Evolutionary conservation across 2,888 invertebrate genomes (phyloP), one percentile per base, ranked within the genome.

Genomic region (Lepetodrilus schrolli): DNA sequence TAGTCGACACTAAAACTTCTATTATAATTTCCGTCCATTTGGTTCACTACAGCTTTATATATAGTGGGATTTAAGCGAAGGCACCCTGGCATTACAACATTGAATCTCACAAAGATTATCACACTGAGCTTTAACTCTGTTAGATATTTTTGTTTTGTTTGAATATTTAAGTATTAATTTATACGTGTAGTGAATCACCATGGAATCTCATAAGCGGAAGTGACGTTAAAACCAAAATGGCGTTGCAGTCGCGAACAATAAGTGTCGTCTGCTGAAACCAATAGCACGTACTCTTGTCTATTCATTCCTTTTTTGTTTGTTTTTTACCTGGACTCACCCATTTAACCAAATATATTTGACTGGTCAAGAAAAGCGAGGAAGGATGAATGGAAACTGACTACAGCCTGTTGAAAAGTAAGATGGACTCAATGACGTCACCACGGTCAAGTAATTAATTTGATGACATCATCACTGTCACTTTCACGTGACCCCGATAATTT

Each of bases 181-280:
- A 7, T 58, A 43, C 30, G 13, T 26, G 58, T 58, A 58, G 58
- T 58, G 58, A 58, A 58, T 23, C 30, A 58, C 34, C 34, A 58
- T 34, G 58, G 58, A 58, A 58, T 58, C 58, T 58, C 58, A 17
- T 3, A 58, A 34, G n/a, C 58, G 58, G 58, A 58, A 58, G 58
- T 58, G 58, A 58, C 58, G 58, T 58, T 34, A 58, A 26, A 30
- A 17, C 4, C n/a, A 26, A 58, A 34, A 34, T 58, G 58, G 58
- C 58, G 30, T 17, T 34, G 34, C 58, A 58, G 34, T 34, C 58
- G 58, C 34, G 30, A 23, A n/a, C n/a, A n/a, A n/a, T n/a, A n/a
- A 58, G 58, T 58, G 58, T 58, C 58, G 58, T 58, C 58, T 58
- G 58, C 58, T 58, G 17, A 23, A 58, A 30, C 58, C 58, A 58